Conservation (phyloP, 2,113 vertebrate species). For the Hippocampus barbouri region DNA sequence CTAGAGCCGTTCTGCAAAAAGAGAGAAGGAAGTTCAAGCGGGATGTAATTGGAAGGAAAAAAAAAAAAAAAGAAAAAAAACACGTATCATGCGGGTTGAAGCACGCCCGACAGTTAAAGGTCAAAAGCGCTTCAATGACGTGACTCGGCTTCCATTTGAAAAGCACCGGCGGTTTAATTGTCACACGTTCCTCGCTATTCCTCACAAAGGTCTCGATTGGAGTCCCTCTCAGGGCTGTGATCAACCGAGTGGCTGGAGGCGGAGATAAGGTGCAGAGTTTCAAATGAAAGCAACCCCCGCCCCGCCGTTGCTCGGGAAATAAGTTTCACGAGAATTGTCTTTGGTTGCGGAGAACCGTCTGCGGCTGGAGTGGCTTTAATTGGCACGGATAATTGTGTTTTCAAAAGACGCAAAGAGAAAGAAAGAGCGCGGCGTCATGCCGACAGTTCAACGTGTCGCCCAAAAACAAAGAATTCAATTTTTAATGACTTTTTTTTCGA, state of each 20-base stretch:
- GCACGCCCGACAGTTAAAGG: slow-evolving; percentile 12
- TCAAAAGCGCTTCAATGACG: slow-evolving; percentile 20
- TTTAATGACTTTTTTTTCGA: neutral
- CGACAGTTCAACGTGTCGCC: slow-evolving; percentile 22
- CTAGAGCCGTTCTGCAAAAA: slow-evolving; percentile 84
- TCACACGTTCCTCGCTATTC: slow-evolving; percentile 22
- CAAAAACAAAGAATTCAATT: slow-evolving; percentile 16
- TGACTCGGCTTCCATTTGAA: slow-evolving; percentile 19
- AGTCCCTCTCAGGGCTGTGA: slow-evolving; percentile 30
- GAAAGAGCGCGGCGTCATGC: slow-evolving; percentile 33
- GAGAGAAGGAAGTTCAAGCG: neutral
- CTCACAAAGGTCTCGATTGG: slow-evolving; percentile 13
- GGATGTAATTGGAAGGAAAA: neutral
- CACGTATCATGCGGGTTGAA: slow-evolving; percentile 2
- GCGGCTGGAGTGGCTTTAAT: slow-evolving; percentile 37
- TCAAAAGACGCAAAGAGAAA: slow-evolving; percentile 24
- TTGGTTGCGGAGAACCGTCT: slow-evolving; percentile 15
- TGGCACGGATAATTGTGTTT: slow-evolving; percentile 34
- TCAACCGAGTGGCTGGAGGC: slow-evolving; percentile 14
- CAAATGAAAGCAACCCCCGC: neutral
- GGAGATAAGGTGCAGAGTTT: slow-evolving; percentile 27
- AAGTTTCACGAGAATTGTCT: slow-evolving; percentile 28
- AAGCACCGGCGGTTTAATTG: slow-evolving; percentile 20
- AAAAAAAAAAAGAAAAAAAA: neutral
- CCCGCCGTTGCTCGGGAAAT: slow-evolving; percentile 1